Conservation (phyloP, 2,888 invertebrate species). For the Antheraea yamamai region DNA sequence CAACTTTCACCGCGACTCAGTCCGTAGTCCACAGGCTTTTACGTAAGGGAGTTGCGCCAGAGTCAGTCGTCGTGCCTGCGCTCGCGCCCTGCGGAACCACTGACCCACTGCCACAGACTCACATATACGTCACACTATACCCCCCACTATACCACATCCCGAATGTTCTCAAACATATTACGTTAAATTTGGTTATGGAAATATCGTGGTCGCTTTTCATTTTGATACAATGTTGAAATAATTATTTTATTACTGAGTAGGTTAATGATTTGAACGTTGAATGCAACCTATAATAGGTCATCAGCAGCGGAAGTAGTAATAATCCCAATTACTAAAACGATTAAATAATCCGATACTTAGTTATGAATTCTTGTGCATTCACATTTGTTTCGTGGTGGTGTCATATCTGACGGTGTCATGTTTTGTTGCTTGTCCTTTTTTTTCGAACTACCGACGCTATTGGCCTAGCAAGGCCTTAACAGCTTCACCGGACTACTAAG, state of each 20-base stretch:
- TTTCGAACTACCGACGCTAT: too few relatives aligned
- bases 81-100: conserved; percentile 75
- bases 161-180: conserved; percentile 50
- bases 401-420: too few relatives aligned
- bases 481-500: too few relatives aligned
- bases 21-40: conserved; percentile 59
- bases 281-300: neutral
- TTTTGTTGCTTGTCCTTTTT: too few relatives aligned
- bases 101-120: conserved; percentile 77
- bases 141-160: conserved; percentile 54
- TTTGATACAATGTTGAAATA: conserved; percentile 28
- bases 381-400: neutral
- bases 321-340: neutral
- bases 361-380: neutral
- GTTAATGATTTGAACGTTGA: conserved; percentile 20
- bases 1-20: conserved; percentile 71
- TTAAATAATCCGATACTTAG: neutral
- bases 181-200: conserved; percentile 40
- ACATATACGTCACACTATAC: conserved; percentile 31
- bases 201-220: conserved; percentile 24
- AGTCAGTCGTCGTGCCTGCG: conserved; percentile 47
- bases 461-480: too few relatives aligned
- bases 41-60: conserved; percentile 81
- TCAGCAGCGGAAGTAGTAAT: neutral
- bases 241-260: conserved; percentile 22